These are phyloP conservation scores for Augiades crinisus DNA, from an alignment of 2,888 invertebrate genomes.

Conservation along the genomic window DNA sequence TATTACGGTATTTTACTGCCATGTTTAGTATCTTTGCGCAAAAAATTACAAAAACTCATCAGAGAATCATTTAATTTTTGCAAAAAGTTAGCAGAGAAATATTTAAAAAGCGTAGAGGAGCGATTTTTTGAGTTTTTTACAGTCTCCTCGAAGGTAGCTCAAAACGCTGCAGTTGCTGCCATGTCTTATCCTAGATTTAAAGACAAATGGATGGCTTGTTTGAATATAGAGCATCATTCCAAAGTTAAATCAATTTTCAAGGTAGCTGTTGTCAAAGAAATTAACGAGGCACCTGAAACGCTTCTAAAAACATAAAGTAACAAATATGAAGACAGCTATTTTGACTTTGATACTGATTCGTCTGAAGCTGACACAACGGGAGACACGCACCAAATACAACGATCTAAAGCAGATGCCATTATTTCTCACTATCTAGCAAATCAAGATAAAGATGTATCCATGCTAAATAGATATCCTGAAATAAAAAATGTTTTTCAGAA, in stretches of 20 bases:
- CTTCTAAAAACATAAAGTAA: too few species aligned
- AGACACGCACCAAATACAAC: constrained; percentile 24
- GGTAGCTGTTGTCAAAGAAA: constrained; percentile 20
- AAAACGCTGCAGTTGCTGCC: not conserved
- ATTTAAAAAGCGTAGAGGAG: not conserved
- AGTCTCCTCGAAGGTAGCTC: not conserved
- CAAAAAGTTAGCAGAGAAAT: not conserved
- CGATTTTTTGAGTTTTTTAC: not conserved
- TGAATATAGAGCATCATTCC: constrained; percentile 20
- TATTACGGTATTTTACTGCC: not conserved
- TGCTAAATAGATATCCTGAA: constrained; percentile 30
- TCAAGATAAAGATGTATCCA: constrained; percentile 23
- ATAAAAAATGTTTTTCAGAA: constrained; percentile 30
- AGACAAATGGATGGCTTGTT: constrained; percentile 26
- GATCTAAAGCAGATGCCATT: constrained; percentile 27
- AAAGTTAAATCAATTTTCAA: constrained; percentile 27
- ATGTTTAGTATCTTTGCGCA: constrained; percentile 2
- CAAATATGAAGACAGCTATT: constrained; percentile 23
- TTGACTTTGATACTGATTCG: constrained; percentile 29
- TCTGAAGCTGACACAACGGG: constrained; percentile 10
- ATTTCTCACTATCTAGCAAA: constrained; percentile 28
- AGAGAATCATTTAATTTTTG: not conserved
- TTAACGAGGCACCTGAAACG: constrained; percentile 10
- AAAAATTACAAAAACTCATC: constrained; percentile 1
- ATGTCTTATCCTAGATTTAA: constrained; percentile 2